phyloP scores from a whole-genome alignment of 2,888 invertebrate genomes.

The Rugalucina vietnamica region DNA sequence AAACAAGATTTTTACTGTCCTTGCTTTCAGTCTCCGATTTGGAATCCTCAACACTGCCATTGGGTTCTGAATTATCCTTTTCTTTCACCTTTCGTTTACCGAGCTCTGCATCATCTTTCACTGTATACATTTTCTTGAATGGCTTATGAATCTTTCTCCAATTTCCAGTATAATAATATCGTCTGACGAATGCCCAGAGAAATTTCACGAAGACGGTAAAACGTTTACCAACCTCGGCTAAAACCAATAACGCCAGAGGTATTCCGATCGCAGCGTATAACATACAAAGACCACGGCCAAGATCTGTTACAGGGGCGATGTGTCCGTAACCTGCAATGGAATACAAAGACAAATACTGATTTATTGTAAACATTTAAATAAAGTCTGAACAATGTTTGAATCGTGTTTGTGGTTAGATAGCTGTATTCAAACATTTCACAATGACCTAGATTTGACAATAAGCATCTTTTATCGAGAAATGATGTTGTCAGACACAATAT shows the following conservation, averaged over 20 bases:
- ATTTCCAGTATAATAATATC: slow-evolving; percentile 90
- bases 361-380: too few relatives aligned
- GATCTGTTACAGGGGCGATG: slow-evolving; percentile 94
- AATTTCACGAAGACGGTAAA: slow-evolving; percentile 96
- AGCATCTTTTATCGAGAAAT: too few relatives aligned
- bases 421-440: too few relatives aligned
- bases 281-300: slow-evolving; percentile 94
- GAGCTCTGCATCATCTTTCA: not conserved
- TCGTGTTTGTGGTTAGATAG: too few relatives aligned
- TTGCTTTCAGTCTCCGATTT: slow-evolving; percentile 46
- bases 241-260: slow-evolving; percentile 95
- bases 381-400: too few relatives aligned
- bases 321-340: slow-evolving; percentile 95
- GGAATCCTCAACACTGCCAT: slow-evolving; percentile 7
- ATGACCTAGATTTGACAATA: too few relatives aligned
- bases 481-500: too few relatives aligned
- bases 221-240: slow-evolving; percentile 97
- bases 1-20: slow-evolving; percentile 44
- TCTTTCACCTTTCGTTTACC: slow-evolving; percentile 84
- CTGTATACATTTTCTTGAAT: not conserved
- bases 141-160: slow-evolving; percentile 86
- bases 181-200: slow-evolving; percentile 87
- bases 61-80: not conserved
- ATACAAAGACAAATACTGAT: too few relatives aligned
- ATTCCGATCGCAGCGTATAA: slow-evolving; percentile 97